Evolutionary conservation across 2,888 invertebrate species (phyloP), one percentile per base, ranked within the genome.

Genomic region (Celastrina argiolus): DNA sequence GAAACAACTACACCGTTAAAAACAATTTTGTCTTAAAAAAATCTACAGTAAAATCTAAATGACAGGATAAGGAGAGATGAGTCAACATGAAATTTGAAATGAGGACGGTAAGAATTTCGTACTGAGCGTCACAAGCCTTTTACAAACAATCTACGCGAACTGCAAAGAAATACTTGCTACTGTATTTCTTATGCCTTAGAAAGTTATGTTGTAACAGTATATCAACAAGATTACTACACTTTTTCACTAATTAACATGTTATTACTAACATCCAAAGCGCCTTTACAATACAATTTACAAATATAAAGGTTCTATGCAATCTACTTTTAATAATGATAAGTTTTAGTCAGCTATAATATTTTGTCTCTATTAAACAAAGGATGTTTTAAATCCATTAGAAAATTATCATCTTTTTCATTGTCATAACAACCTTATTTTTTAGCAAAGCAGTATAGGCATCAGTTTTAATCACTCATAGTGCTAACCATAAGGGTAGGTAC

Each of bases 91-190:
- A 39, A 22, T 12, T 22, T 39, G 3, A 61, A 61, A 61, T 61
- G 36, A 61, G 61, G 61, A 61, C 61, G 61, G 61, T 61, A 18
- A 61, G 61, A 61, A 61, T 36, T 61, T 61, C 58, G 4, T 58
- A 58, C 31, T 31, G 51, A 51, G 51, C 51, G 26, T 51, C 51
- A 51, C 51, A 51, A 51, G 51, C 51, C 51, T 51, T 51, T 31
- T 22, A 26, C 51, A 51, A 51, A 51, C 14, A 6, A 22, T 51
- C 26, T 51, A 51, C 51, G 12, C 51, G 10, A 51, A 28, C 45
- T 39, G 18, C 22, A 36, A 36, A 61, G 36, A 28, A 58, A 31
- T 28, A 31, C n/a, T n/a, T 31, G 28, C 58, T 58, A 61, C 22
- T n/a, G 36, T 61, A 61, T 61, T 61, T 28, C 58, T 58, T 58